phyloP scores from a whole-genome alignment of 2,888 invertebrate species.

The Metacarcinus magister region DNA sequence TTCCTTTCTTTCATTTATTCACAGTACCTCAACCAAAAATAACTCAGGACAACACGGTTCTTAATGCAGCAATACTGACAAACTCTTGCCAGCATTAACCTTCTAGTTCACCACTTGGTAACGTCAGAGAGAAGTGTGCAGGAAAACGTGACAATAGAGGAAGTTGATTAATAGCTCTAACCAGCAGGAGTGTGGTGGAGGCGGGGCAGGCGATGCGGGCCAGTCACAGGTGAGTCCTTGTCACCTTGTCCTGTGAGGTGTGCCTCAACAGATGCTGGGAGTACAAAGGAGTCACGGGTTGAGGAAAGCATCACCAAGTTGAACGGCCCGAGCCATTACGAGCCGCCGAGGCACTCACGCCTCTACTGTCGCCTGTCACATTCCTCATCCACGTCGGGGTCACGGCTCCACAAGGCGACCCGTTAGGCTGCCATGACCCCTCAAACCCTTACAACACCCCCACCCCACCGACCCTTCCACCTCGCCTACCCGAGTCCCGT shows the following conservation, averaged over 20 bases:
- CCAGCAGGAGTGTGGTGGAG: background rate
- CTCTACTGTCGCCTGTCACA: slow-evolving; percentile 1
- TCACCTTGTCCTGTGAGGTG: background rate
- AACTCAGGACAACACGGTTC: background rate
- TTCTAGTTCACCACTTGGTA: background rate
- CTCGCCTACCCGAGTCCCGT: background rate
- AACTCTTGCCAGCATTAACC: background rate
- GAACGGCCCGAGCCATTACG: background rate
- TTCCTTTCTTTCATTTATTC: too few species aligned
- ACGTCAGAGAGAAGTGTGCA: background rate
- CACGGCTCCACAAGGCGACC: background rate
- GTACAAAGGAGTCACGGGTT: background rate
- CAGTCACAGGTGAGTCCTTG: too few species aligned
- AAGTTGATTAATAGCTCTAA: slow-evolving; percentile 14
- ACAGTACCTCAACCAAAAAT: background rate
- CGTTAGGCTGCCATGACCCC: slow-evolving; percentile 1
- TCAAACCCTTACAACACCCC: background rate
- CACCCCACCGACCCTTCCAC: background rate
- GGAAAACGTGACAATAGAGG: background rate
- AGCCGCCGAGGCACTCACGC: background rate
- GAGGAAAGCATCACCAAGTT: background rate
- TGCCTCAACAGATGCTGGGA: background rate
- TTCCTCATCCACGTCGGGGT: background rate
- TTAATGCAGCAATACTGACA: background rate
- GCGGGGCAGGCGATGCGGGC: too few species aligned